Evolutionary conservation across 2,888 invertebrate genomes (phyloP).

Genomic region (Acanthoscelides obtectus): DNA sequence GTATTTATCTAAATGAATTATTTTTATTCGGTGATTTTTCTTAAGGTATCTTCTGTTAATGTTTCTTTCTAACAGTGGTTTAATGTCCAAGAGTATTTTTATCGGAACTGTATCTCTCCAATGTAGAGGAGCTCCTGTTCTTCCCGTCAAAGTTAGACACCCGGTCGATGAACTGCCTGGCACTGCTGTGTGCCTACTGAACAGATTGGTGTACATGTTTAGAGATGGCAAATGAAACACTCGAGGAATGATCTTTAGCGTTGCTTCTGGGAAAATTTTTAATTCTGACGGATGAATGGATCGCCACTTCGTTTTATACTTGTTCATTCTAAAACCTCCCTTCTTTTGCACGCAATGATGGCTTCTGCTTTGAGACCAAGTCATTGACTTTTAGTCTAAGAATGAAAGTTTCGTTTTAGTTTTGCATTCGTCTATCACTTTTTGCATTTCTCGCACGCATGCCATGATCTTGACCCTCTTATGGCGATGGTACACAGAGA

Average conservation of each 20-base stretch:
- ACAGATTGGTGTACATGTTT: conserved; percentile 64
- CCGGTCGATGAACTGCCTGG: conserved; percentile 62
- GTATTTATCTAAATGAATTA: too few species aligned
- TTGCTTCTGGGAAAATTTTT: neutral
- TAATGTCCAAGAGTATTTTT: too few species aligned
- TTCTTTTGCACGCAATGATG: neutral
- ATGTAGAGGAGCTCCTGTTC: conserved; percentile 19
- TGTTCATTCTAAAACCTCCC: neutral
- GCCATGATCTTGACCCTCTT: neutral
- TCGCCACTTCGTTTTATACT: neutral
- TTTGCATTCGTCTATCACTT: neutral
- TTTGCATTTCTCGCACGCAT: neutral
- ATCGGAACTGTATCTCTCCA: too few species aligned
- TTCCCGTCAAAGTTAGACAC: conserved; percentile 50
- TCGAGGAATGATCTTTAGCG: neutral
- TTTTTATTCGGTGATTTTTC: too few species aligned
- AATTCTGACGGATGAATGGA: neutral
- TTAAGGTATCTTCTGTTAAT: too few species aligned
- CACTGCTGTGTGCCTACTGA: conserved; percentile 63
- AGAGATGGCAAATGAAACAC: neutral
- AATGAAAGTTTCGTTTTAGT: neutral
- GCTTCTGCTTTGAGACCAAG: neutral
- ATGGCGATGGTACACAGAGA: neutral
- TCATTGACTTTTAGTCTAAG: neutral
- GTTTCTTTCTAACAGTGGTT: too few species aligned